phyloP scores from a whole-genome alignment of 2,888 invertebrate genomes.

The Pandemis corylana region DNA sequence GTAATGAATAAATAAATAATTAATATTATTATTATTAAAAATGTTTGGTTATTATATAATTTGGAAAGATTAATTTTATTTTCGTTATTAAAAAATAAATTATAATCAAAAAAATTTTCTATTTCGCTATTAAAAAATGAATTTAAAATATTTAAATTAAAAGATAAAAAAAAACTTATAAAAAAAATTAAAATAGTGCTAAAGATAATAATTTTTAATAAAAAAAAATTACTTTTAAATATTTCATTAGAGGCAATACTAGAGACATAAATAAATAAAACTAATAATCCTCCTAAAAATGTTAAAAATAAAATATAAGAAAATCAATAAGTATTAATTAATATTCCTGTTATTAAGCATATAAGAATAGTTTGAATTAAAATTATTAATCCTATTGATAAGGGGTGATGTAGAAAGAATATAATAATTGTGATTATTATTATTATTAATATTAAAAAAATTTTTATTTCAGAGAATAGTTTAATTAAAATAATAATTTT shows the following conservation, averaged over 20 bases:
- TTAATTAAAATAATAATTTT: conserved; percentile 89
- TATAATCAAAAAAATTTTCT: conserved; percentile 51
- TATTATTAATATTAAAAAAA: conserved; percentile 68
- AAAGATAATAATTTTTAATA: conserved; percentile 54
- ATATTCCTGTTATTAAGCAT: conserved; percentile 74
- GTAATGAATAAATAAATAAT: conserved; percentile 86
- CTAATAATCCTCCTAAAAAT: conserved; percentile 87
- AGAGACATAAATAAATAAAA: conserved; percentile 87
- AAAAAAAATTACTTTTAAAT: conserved; percentile 66
- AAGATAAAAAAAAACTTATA: conserved; percentile 53
- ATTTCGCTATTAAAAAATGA: conserved; percentile 59
- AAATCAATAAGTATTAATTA: conserved; percentile 84
- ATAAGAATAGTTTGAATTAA: conserved; percentile 81
- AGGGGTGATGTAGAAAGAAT: conserved; percentile 73
- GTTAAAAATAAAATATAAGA: conserved; percentile 86
- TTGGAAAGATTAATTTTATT: conserved; percentile 79
- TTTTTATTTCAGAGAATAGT: conserved; percentile 85
- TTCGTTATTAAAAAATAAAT: conserved; percentile 63
- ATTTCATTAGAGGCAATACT: conserved; percentile 87
- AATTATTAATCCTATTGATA: conserved; percentile 83
- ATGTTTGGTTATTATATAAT: conserved; percentile 82
- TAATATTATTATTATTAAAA: conserved; percentile 79
- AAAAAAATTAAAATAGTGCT: conserved; percentile 51
- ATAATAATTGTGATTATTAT: conserved; percentile 63
- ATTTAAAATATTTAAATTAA: conserved; percentile 66